Evolutionary conservation across 2,888 invertebrate species (phyloP).

Genomic region (Helobdella robusta): DNA sequence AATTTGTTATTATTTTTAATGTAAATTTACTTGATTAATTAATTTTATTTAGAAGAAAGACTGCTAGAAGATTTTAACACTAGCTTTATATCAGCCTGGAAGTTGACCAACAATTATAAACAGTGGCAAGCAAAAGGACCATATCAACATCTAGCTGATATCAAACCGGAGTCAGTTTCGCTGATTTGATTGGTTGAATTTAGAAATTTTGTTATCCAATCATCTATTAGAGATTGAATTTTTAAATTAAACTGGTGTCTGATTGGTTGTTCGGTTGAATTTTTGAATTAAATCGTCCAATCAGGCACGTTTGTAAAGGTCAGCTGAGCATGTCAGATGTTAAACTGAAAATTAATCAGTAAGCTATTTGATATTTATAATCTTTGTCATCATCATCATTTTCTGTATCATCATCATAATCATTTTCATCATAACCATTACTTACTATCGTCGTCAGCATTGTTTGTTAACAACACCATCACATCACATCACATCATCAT

Average conservation of each 20-base stretch:
- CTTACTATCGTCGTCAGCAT: not conserved
- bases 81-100: constrained; percentile 72
- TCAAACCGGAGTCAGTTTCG: constrained; percentile 58
- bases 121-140: constrained; percentile 64
- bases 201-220: too few species aligned
- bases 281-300: too few species aligned
- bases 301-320: constrained; percentile 79
- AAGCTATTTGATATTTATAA: constrained; percentile 35
- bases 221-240: too few species aligned
- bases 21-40: too few species aligned
- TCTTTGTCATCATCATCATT: not conserved
- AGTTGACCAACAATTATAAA: constrained; percentile 76
- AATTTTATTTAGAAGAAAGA: constrained; percentile 40
- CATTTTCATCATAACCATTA: not conserved
- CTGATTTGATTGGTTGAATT: too few species aligned
- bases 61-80: constrained; percentile 70
- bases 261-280: not conserved
- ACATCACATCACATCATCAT: not conserved
- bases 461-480: not conserved
- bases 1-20: too few species aligned
- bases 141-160: constrained; percentile 55
- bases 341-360: constrained; percentile 56
- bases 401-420: not conserved
- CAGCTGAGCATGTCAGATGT: constrained; percentile 87
- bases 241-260: too few species aligned